Percentiles rank a stretch among this genome's conserved stretches.
phyloP scores from a whole-genome alignment of 1,140 invertebrate genomes.

The Gryllus bimaculatus region DNA sequence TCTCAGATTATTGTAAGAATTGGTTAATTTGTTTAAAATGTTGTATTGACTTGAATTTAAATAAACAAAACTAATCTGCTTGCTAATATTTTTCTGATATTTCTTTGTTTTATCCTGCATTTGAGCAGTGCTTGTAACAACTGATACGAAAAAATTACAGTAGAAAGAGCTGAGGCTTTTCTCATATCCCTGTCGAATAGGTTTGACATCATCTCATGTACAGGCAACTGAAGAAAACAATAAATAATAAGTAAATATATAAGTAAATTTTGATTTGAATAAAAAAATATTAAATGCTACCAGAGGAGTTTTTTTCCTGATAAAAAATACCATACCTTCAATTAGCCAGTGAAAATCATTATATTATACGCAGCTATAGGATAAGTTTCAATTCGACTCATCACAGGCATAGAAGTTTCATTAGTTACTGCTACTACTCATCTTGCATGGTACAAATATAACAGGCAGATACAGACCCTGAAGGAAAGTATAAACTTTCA shows the following conservation, averaged over 20 bases:
- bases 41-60: too few species aligned
- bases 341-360: slow-evolving; percentile 95
- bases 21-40: too few species aligned
- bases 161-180: slow-evolving; percentile 80
- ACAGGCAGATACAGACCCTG: slow-evolving; percentile 89
- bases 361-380: slow-evolving; percentile 79
- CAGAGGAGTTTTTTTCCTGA: too few species aligned
- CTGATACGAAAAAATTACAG: slow-evolving; percentile 81
- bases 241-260: too few species aligned
- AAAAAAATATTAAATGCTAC: too few species aligned
- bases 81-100: too few species aligned
- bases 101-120: slow-evolving; percentile 87
- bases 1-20: too few species aligned
- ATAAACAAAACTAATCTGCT: too few species aligned
- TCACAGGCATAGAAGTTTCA: slow-evolving; percentile 91
- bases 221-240: slow-evolving; percentile 57
- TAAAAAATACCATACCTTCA: slow-evolving; percentile 50
- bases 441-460: slow-evolving; percentile 88
- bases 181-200: slow-evolving; percentile 82
- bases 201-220: slow-evolving; percentile 92
- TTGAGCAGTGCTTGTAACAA: slow-evolving; percentile 78
- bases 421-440: slow-evolving; percentile 88
- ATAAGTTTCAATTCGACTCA: slow-evolving; percentile 95
- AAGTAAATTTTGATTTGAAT: too few species aligned
- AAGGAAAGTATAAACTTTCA: slow-evolving; percentile 26